A percentile compares a stretch with the other conserved stretches of the same genome.
Evolutionary conservation across 2,113 vertebrate genomes (phyloP).

Genomic region (Sclerurus mexicanus): DNA sequence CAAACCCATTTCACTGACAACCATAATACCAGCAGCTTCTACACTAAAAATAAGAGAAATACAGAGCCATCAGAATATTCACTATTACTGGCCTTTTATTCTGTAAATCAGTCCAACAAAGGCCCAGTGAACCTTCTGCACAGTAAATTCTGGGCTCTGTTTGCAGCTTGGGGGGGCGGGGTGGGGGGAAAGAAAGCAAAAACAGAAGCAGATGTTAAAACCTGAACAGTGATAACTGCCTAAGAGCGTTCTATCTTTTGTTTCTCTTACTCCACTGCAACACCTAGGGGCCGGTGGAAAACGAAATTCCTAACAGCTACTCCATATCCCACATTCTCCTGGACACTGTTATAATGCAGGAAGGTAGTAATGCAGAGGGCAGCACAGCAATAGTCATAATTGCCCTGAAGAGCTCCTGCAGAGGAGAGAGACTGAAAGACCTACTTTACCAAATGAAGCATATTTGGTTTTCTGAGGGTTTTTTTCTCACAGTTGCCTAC

Average conservation of each 20-base stretch:
- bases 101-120: background rate
- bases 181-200: too few relatives aligned
- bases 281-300: background rate
- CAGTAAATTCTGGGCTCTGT: background rate
- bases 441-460: background rate
- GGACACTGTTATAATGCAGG: background rate
- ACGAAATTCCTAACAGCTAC: background rate
- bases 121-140: background rate
- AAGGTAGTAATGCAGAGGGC: background rate
- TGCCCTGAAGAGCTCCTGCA: background rate
- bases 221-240: background rate
- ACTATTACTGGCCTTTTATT: background rate
- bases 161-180: background rate
- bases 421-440: background rate
- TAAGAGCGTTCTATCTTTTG: background rate
- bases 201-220: background rate
- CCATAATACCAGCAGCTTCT: conserved; percentile 88
- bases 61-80: background rate
- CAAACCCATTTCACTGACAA: conserved; percentile 93
- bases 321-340: background rate
- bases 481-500: background rate
- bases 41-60: conserved; percentile 68
- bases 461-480: background rate
- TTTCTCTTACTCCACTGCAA: background rate
- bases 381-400: background rate